Conservation (phyloP, 2,113 vertebrate genomes). For the Eulemur macaco region DNA sequence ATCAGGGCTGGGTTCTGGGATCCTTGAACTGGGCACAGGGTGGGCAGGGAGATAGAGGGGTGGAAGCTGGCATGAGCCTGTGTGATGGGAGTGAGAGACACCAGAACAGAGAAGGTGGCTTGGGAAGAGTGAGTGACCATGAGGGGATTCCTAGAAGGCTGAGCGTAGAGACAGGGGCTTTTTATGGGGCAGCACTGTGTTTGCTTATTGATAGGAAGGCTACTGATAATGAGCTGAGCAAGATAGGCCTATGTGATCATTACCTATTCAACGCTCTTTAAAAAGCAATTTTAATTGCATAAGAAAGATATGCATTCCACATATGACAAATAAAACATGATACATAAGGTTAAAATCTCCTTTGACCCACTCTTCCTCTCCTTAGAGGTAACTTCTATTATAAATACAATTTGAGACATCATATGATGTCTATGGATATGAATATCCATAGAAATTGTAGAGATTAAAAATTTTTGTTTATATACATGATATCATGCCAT, state of each 20-base stretch:
- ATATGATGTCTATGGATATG: not conserved
- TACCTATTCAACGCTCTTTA: not conserved
- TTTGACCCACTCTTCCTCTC: not conserved
- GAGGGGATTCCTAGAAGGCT: not conserved
- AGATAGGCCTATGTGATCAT: not conserved
- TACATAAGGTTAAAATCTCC: not conserved
- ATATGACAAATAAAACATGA: not conserved
- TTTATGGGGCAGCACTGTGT: not conserved
- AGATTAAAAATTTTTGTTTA: not conserved
- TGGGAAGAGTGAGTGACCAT: not conserved
- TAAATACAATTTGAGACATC: not conserved
- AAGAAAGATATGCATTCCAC: not conserved
- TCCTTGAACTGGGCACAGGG: not conserved
- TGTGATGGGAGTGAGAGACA: not conserved
- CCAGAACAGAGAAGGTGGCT: not conserved
- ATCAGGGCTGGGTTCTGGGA: not conserved
- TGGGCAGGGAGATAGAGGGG: not conserved
- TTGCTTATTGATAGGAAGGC: not conserved
- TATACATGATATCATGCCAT: not conserved
- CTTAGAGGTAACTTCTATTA: not conserved
- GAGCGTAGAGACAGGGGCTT: not conserved
- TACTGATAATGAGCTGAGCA: not conserved
- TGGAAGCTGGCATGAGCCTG: not conserved
- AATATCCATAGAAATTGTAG: not conserved
- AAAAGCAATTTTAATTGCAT: not conserved